Percentiles rank a stretch among this genome's conserved stretches.
phyloP scores from a whole-genome alignment of 2,888 invertebrate genomes.

The Taenaris catops region DNA sequence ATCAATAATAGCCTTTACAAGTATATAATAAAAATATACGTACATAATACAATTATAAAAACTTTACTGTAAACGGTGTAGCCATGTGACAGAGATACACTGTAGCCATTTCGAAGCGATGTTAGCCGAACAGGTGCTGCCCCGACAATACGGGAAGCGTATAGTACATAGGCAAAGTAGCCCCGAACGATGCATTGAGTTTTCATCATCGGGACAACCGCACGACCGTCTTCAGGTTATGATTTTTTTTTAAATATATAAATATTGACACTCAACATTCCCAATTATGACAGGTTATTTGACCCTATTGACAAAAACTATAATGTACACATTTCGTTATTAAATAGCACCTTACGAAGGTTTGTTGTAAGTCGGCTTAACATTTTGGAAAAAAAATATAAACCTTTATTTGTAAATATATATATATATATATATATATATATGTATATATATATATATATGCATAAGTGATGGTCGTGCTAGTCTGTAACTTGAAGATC shows the following conservation, averaged over 20 bases:
- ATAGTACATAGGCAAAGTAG: background rate
- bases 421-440: too few species aligned
- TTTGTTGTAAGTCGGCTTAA: too few species aligned
- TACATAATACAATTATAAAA: background rate
- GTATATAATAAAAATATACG: background rate
- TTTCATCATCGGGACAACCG: background rate
- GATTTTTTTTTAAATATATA: background rate
- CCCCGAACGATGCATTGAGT: background rate
- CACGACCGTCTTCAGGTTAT: background rate
- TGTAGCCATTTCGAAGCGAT: background rate
- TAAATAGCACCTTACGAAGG: too few species aligned
- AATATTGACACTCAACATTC: background rate
- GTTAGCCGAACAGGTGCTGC: background rate
- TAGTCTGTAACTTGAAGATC: too few species aligned
- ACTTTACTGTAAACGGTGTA: background rate
- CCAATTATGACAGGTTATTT: too few species aligned
- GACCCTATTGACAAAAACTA: too few species aligned
- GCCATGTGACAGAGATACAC: background rate
- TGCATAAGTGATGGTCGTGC: too few species aligned
- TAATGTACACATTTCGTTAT: too few species aligned
- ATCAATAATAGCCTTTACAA: too few species aligned
- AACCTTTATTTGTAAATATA: too few species aligned
- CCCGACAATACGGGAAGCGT: background rate
- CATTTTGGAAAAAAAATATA: too few species aligned
- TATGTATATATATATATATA: too few species aligned